These are phyloP conservation scores for Pterocles orientalis DNA, from an alignment of 2,113 vertebrate genomes.

Conservation along the genomic window DNA sequence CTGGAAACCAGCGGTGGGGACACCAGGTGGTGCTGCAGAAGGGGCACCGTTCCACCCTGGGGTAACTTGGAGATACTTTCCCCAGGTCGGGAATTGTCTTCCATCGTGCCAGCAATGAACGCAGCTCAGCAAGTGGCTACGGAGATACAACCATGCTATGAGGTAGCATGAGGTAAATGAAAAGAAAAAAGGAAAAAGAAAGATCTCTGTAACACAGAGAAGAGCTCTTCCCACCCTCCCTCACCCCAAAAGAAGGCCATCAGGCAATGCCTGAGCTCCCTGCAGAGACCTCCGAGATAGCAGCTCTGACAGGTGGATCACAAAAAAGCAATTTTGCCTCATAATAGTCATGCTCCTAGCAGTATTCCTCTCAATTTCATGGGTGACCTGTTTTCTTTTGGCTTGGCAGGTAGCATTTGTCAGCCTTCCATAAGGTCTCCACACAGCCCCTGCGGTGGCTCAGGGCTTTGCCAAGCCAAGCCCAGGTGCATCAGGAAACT, in stretches of 20 bases:
- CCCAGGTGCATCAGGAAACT: neutral
- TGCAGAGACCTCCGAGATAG: neutral
- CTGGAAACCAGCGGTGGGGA: neutral
- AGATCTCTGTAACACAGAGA: neutral
- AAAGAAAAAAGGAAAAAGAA: neutral
- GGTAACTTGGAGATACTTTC: neutral
- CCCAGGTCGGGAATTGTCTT: neutral
- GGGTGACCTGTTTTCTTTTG: neutral
- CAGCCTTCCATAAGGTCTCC: neutral
- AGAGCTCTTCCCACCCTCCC: neutral
- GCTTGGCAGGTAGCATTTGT: neutral
- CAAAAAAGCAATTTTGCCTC: neutral
- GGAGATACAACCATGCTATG: conserved; percentile 12
- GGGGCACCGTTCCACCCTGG: neutral
- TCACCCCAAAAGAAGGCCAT: neutral
- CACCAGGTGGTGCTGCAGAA: neutral
- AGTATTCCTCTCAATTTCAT: neutral
- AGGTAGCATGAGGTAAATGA: conserved; percentile 9
- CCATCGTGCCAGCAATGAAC: neutral
- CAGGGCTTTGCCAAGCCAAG: neutral
- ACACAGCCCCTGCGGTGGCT: neutral
- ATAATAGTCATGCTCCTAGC: neutral
- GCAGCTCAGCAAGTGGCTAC: neutral
- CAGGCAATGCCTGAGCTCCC: neutral
- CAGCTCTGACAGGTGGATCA: neutral